These are phyloP conservation scores for Calephelis virginiensis DNA, from an alignment of 1,140 invertebrate genomes.

Conservation along the genomic window DNA sequence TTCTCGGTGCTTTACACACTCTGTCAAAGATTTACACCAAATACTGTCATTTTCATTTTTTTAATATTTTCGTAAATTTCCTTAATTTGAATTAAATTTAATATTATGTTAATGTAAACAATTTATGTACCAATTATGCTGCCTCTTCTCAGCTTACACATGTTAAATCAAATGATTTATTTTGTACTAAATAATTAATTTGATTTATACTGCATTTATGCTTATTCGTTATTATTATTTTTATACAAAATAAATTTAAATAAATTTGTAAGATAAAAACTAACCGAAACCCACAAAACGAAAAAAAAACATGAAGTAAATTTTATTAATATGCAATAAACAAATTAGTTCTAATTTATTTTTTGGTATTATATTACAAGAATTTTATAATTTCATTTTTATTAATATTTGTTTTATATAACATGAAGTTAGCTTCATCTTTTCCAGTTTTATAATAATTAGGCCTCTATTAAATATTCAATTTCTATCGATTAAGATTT, in stretches of 20 bases:
- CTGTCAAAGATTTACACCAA: too few relatives aligned
- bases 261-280: background rate
- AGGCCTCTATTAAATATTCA: conserved; percentile 5
- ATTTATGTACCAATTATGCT: too few relatives aligned
- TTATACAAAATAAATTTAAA: conserved; percentile 9
- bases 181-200: too few relatives aligned
- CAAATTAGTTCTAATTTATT: background rate
- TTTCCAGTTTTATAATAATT: background rate
- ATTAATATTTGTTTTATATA: background rate
- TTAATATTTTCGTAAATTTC: too few relatives aligned
- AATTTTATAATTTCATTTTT: background rate
- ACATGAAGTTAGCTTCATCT: background rate
- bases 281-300: background rate
- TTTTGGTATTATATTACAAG: background rate
- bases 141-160: too few relatives aligned
- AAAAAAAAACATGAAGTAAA: background rate
- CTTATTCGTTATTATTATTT: too few relatives aligned
- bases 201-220: too few relatives aligned
- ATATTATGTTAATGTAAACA: too few relatives aligned
- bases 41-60: too few relatives aligned
- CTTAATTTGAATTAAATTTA: too few relatives aligned
- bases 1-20: too few relatives aligned
- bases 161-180: too few relatives aligned
- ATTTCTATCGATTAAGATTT: background rate
- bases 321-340: background rate